Base-by-base conservation (phyloP, 2,888 invertebrate species). In the Herminia tarsipennalis region DNA sequence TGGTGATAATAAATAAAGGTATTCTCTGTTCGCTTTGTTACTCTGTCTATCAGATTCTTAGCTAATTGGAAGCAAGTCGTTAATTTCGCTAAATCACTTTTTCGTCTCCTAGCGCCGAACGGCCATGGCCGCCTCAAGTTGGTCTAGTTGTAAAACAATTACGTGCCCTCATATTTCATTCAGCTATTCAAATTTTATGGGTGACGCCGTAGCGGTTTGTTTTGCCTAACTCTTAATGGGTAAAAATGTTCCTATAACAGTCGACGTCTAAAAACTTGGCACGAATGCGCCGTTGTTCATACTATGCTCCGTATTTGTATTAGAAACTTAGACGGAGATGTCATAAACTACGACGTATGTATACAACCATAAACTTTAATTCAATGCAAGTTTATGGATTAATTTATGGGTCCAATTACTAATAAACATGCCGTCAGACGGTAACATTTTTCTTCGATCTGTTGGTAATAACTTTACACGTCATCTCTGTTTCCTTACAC, bases 41-140 rank as follows among this genome's bases (percentile, higher is more conserved):
- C 30, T 66, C 67, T 72, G 54, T 56, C 34, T 35, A 56, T 70
- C 56, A 64, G 61, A 80, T 78, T 77, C 76, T 60, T 50, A 41
- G 46, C 62, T 71, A 74, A 77, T 81, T 78, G 68, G 74, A 76
- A 50, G 55, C 51, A 30, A 65, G 70, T 70, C 78, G 72, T 83
- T 78, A 82, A 81, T 80, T 83, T 74, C 66, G 74, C 76, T 63
- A 81, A 83, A 84, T 82, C 74, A 82, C 78, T 78, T 72, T 81
- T 79, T 72, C 65, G 76, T 74, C 76, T 78, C 68, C 64, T 44
- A 63, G 73, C 80, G 76, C 70, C 68, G 56, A n/a, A 48, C 49
- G 57, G 42, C 45, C 38, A n/a, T n/a, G n/a, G 44, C 57, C 52
- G 45, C 43, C 18, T 25, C 25, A 30, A 61, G 56, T 47, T 44